A percentile compares a stretch with the other conserved stretches of the same genome.
Evolutionary conservation across 35 echinoderm and acorn worm species (phyloP).

Genomic region (Apostichopus japonicus): DNA sequence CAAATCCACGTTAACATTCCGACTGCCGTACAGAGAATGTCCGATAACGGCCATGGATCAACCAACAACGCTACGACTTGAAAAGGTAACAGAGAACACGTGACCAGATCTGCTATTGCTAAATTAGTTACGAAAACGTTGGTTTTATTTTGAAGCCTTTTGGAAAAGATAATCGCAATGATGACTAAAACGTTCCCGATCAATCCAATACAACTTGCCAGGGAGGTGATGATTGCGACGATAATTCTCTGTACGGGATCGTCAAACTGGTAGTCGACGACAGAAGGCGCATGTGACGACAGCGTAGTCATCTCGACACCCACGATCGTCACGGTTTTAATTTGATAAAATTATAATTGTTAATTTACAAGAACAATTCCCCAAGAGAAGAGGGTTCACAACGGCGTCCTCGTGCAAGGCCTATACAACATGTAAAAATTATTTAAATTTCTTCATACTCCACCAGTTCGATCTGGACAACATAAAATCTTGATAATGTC

Average conservation of each 20-base stretch:
- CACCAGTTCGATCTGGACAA: too few species aligned
- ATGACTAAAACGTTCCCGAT: conserved; percentile 15
- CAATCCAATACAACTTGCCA: neutral
- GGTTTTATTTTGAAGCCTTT: too few species aligned
- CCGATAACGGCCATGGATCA: conserved; percentile 4
- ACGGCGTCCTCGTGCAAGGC: too few species aligned
- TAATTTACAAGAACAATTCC: too few species aligned
- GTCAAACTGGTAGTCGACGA: neutral
- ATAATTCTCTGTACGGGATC: conserved; percentile 19
- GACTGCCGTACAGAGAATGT: neutral
- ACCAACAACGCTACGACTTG: neutral
- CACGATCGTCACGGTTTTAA: neutral
- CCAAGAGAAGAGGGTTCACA: too few species aligned
- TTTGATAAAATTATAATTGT: too few species aligned
- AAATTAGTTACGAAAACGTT: neutral
- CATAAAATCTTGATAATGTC: too few species aligned
- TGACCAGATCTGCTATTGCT: neutral
- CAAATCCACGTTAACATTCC: conserved; percentile 29
- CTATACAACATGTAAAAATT: too few species aligned
- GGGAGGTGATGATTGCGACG: neutral
- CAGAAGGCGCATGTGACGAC: neutral
- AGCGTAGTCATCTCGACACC: neutral
- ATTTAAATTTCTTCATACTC: too few species aligned
- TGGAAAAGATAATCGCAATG: conserved; percentile 11
- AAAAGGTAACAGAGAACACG: conserved; percentile 6